A percentile compares a stretch with the other conserved stretches of the same genome.
phyloP scores from a whole-genome alignment of 2,888 invertebrate species.

The Dorcus hopei region DNA sequence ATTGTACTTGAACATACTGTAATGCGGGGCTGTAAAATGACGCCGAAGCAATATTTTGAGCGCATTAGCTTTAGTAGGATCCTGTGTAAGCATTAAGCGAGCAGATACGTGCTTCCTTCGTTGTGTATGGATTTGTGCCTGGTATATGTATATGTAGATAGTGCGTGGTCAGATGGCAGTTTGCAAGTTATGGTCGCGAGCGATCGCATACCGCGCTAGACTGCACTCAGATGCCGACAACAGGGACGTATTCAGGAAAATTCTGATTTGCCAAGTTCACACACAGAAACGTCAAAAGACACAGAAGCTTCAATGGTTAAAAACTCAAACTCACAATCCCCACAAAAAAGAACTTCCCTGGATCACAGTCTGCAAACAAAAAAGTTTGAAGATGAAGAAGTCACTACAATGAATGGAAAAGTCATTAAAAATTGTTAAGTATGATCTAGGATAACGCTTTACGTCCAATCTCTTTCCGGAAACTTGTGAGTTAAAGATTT shows the following conservation, averaged over 20 bases:
- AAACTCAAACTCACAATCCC: not conserved
- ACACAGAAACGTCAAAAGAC: not conserved
- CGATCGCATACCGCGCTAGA: conserved; percentile 44
- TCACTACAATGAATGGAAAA: too few relatives aligned
- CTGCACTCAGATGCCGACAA: conserved; percentile 39
- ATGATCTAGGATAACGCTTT: too few relatives aligned
- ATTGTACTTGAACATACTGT: too few relatives aligned
- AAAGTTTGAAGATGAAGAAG: too few relatives aligned
- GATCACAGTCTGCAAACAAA: not conserved
- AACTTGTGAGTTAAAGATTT: too few relatives aligned
- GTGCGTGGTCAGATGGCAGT: conserved; percentile 47
- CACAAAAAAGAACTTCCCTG: not conserved
- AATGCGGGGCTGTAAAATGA: too few relatives aligned
- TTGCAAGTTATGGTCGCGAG: conserved; percentile 44
- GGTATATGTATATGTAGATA: conserved; percentile 41
- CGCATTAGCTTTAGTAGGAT: too few relatives aligned
- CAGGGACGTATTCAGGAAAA: conserved; percentile 28
- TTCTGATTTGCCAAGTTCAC: not conserved
- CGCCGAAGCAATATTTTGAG: too few relatives aligned
- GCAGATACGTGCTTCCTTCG: conserved; percentile 7
- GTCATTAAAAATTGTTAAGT: too few relatives aligned
- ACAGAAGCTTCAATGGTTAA: not conserved
- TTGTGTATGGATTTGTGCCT: conserved; percentile 16
- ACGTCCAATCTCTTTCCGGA: too few relatives aligned
- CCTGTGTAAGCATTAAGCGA: conserved; percentile 4